Percentiles rank a stretch among this genome's conserved stretches.
Conservation (phyloP, 64 coral and sea anemone genomes). For the Montipora capricornis region DNA sequence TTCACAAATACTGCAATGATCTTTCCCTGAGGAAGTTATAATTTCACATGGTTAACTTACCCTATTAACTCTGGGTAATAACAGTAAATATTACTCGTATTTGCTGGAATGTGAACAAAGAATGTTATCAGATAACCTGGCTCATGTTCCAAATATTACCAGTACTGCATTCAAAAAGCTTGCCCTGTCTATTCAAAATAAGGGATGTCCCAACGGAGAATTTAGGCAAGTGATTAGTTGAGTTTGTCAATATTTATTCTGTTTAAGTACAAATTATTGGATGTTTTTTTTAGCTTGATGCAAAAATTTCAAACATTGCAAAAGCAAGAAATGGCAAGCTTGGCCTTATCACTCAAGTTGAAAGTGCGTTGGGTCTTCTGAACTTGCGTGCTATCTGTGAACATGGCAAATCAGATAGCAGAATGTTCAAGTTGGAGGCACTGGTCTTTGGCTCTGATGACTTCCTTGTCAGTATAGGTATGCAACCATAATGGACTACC, state of each 20-base stretch:
- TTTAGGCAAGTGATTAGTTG: not conserved
- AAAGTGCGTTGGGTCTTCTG: slow-evolving; percentile 84
- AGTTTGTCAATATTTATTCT: not conserved
- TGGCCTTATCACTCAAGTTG: slow-evolving; percentile 88
- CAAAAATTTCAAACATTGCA: slow-evolving; percentile 59
- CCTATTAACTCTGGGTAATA: too few species aligned
- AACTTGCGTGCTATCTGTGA: slow-evolving; percentile 88
- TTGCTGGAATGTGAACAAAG: too few species aligned
- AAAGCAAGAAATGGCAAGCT: slow-evolving; percentile 61
- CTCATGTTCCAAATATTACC: too few species aligned
- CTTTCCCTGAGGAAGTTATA: too few species aligned
- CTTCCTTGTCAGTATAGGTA: slow-evolving; percentile 96
- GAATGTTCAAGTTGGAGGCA: slow-evolving; percentile 84
- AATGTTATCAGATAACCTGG: too few species aligned
- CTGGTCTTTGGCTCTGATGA: slow-evolving; percentile 99
- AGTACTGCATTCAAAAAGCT: too few species aligned
- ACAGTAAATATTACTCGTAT: too few species aligned
- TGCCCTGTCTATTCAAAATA: too few species aligned
- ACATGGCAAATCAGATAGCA: slow-evolving; percentile 43
- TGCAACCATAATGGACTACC: not conserved
- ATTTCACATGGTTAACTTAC: too few species aligned
- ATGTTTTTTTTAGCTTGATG: slow-evolving; percentile 71
- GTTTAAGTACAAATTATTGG: not conserved
- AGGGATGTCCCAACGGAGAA: too few species aligned
- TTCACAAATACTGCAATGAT: too few species aligned